Percentiles rank a stretch among this genome's conserved stretches.
Conservation (phyloP, 1,140 invertebrate species). For the Daktulosphaira vitifoliae region DNA sequence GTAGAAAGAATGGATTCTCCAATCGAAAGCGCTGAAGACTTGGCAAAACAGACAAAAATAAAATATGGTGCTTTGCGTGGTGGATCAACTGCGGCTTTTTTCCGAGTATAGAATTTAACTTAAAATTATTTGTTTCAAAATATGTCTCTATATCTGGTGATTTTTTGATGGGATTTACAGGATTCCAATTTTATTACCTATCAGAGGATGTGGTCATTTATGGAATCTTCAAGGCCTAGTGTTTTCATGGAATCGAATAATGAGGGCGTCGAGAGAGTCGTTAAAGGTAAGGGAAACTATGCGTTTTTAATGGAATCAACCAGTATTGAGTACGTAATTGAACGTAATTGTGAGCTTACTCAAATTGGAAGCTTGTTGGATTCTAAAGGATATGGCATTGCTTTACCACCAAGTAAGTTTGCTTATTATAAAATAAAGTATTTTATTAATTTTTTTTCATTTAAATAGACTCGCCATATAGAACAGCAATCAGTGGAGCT, state of each 20-base stretch:
- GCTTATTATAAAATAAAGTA: too few relatives aligned
- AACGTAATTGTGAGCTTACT: constrained; percentile 80
- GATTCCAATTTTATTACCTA: constrained; percentile 88
- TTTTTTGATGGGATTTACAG: too few relatives aligned
- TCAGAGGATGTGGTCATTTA: constrained; percentile 86
- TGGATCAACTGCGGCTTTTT: constrained; percentile 86
- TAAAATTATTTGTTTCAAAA: too few relatives aligned
- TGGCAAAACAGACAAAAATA: constrained; percentile 93
- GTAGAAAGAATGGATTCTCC: constrained; percentile 93
- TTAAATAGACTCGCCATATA: constrained; percentile 50
- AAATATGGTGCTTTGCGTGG: constrained; percentile 90
- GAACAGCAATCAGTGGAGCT: constrained; percentile 75
- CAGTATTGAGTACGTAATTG: constrained; percentile 83
- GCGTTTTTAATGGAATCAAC: constrained; percentile 92
- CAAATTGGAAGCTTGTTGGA: constrained; percentile 84
- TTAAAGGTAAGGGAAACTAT: constrained; percentile 75
- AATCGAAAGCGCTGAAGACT: constrained; percentile 90
- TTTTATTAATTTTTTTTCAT: background rate
- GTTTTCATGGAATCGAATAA: constrained; percentile 77
- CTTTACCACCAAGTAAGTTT: constrained; percentile 80
- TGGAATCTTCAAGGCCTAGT: constrained; percentile 74
- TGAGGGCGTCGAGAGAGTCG: constrained; percentile 76
- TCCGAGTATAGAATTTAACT: too few relatives aligned
- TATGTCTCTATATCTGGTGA: too few relatives aligned
- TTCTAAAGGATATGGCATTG: constrained; percentile 87